Evolutionary conservation across 2,113 vertebrate species (phyloP), one percentile per base, ranked within the genome.

Genomic region (Aphyosemion australe): DNA sequence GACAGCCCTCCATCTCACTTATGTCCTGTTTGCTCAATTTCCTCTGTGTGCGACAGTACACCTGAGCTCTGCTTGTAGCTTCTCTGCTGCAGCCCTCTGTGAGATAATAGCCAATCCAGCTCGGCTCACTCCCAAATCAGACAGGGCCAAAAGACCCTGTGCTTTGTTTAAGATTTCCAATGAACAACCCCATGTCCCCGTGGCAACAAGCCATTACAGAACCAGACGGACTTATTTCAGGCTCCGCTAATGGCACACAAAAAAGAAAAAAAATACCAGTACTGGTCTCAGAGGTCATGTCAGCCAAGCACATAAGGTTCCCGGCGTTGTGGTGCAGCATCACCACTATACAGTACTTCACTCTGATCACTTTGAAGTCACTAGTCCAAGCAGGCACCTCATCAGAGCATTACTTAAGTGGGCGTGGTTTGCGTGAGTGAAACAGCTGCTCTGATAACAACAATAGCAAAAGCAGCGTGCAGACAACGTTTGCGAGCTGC

Each of bases 1-100:
- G 85, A 87, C 87, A 89, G 74, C 79, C 59, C 87, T 92, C 92
- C 78, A 89, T 92, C 92, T 91, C 90, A 91, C 90, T 93, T 91
- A 91, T 87, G 79, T 85, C 64, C 59, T 76, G 87, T 92, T 92
- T 91, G 83, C 85, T 91, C 90, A 92, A 92, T 92, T 91, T 91
- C 87, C 88, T 88, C 75, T 60, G 78, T 85, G 84, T 74, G 80
- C 66, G 42, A 78, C 65, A 51, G 62, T 72, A 69, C 93, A 90
- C 90, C 91, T 92, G 88, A 84, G 88, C 84, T 91, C 89, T 73
- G 67, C 53, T 78, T 70, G 79, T 66, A 67, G 79, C 84, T 79
- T 60, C 63, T 78, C 63, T 49, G 72, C 41, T 15, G 63, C 74
- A 64, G 70, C 57, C 34, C 62, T 69, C 72, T 49, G 10, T 2